Base-by-base conservation (phyloP, 2,888 invertebrate species). In the Altica lythri region DNA sequence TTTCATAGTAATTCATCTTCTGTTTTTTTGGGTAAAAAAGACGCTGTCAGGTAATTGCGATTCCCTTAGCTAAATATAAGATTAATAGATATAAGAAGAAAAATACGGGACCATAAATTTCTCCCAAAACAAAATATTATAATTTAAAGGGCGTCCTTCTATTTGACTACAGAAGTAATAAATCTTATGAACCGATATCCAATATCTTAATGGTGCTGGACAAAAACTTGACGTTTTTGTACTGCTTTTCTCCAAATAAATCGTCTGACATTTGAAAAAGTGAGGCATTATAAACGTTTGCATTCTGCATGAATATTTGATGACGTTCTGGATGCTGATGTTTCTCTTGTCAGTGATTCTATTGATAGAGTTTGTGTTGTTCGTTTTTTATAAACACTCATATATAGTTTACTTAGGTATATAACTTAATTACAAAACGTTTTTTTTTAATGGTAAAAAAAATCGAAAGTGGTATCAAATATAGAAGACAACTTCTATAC, bases 131-230 rank as follows among this genome's bases (percentile, higher is more conserved):
- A 18, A 45, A 58, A 55, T 37, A 59, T 55, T 52, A 53, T 55
- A 50, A 59, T 53, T 53, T 52, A 53, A 53, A 55, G 50, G 37
- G 40, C 29, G 30, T 46, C 32, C 52, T 50, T 43, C 38, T 59
- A 55, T 59, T 59, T 53, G 47, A 53, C 52, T 55, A 50, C 50
- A 47, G 42, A 49, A 46, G 38, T 43, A 46, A 59, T 59, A 59
- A 59, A 59, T 59, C 59, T 59, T 38, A 22, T 29, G 45, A 22
- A 46, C 49, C 54, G 48, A 58, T 53, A 59, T 55, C 55, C 59
- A 59, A 59, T 59, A 59, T 59, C 59, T 59, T 59, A 59, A 59
- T 59, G 59, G 44, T 48, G 49, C 47, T 14, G 53, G 47, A 55
- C 55, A 59, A 59, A 59, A 59, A 55, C 35, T 49, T 53, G 53